Evolutionary conservation across 1,140 invertebrate genomes (phyloP), one percentile per base, ranked within the genome.

Genomic region (Scylla paramamosain): DNA sequence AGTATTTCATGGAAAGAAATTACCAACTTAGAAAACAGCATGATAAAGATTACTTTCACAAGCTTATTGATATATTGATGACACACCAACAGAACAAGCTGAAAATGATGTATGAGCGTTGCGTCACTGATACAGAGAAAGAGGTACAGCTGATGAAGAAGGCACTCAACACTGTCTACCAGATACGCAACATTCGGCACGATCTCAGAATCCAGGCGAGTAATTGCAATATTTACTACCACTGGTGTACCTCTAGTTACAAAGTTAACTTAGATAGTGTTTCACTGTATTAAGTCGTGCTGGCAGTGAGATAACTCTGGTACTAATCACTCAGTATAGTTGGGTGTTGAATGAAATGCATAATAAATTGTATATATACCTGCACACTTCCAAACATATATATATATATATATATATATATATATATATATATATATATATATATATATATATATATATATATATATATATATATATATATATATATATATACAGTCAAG

Each of bases 101-200:
- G n/a, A 95, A 96, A 59, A 45, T 48, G n/a, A 46, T 95, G 46
- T 96, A 96, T 86, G 95, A 96, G 93, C 95, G 96, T 45, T 98
- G 98, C 0, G 97, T 99, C 86, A 97, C 97, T 39, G 99, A 99
- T 97, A 98, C 98, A 2, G 98, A 98, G 96, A 97, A 98, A 96
- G 99, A 99, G 97, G 98, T 99, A 96, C 98, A 98, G 94, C 97
- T 98, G 0, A 97, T 99, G 25, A 97, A 99, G 45, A 98, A 98
- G 96, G 98, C 98, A 0, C 96, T 99, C 32, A 97, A 98, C 77
- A 98, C 98, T 97, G 99, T 99, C 91, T 98, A 98, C 97, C 99
- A 99, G 97, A 99, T 99, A 91, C 97, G 99, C 94, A 98, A 98
- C 14, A 98, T 99, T 39, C 98, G 98, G 96, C 99, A 99, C 97